Conservation (phyloP, 2,888 invertebrate species). For the Eupsilia transversa region DNA sequence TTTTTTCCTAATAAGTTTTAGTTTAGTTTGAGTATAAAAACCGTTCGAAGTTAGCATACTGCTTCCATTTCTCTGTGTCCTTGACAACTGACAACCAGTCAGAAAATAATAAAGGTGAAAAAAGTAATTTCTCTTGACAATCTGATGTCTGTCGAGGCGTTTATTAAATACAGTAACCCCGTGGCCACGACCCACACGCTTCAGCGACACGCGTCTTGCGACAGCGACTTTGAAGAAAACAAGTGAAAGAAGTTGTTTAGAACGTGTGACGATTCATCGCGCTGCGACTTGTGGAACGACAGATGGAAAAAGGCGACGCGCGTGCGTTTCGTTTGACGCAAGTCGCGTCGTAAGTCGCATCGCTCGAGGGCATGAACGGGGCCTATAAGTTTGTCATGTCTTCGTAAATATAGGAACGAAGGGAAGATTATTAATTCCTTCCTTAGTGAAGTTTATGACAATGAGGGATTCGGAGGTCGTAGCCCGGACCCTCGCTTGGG, state of each 20-base stretch:
- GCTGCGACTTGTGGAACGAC: not conserved
- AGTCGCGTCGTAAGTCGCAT: not conserved
- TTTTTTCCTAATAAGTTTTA: not conserved
- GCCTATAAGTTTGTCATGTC: constrained; percentile 43
- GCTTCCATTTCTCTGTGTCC: constrained; percentile 10
- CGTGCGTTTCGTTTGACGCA: not conserved
- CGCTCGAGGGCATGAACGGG: not conserved
- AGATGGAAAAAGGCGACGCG: not conserved
- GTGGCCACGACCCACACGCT: not conserved
- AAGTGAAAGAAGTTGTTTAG: not conserved
- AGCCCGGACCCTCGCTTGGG: not conserved
- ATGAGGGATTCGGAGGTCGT: constrained; percentile 17
- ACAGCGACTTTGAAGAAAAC: not conserved
- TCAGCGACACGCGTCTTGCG: not conserved
- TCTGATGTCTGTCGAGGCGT: constrained; percentile 53
- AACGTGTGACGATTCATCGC: not conserved
- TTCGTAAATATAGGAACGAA: constrained; percentile 52
- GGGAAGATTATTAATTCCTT: constrained; percentile 60
- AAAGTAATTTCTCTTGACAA: constrained; percentile 64
- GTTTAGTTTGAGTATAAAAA: not conserved
- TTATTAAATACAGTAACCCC: constrained; percentile 60
- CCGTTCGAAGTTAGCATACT: constrained; percentile 20
- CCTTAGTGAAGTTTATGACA: constrained; percentile 42
- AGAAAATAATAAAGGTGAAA: constrained; percentile 66
- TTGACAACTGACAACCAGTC: constrained; percentile 61